Conservation (phyloP, 2,113 vertebrate species). For the Porphyrio hochstetteri region DNA sequence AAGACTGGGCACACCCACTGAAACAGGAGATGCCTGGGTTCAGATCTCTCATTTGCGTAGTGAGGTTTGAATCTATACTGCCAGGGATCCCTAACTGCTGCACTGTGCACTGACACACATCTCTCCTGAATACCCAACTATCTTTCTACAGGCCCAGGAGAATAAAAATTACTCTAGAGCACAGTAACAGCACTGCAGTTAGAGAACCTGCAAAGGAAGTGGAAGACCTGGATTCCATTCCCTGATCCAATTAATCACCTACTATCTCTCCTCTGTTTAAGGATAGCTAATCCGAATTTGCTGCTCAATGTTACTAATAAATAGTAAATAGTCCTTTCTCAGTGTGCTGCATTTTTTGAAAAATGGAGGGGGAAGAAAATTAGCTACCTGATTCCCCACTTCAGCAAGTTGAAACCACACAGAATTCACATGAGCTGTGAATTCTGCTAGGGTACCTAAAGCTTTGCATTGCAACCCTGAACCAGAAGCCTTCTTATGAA, state of each 20-base stretch:
- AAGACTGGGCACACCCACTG: not conserved
- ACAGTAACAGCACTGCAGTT: not conserved
- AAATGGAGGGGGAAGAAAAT: not conserved
- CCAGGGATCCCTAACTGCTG: not conserved
- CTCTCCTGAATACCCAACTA: not conserved
- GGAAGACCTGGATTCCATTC: not conserved
- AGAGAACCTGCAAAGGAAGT: not conserved
- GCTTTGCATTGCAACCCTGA: not conserved
- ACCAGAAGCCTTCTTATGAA: not conserved
- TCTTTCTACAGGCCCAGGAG: not conserved
- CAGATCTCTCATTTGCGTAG: not conserved
- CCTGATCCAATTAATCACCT: not conserved
- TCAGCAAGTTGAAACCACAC: not conserved
- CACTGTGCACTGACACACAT: not conserved
- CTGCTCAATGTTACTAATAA: not conserved
- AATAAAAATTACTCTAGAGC: not conserved
- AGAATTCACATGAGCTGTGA: not conserved
- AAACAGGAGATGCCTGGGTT: not conserved
- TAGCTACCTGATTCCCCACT: not conserved
- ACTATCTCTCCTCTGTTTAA: not conserved
- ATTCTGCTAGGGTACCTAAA: not conserved
- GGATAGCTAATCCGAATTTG: not conserved
- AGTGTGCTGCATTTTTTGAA: not conserved
- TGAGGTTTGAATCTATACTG: not conserved
- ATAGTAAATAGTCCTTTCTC: fast-evolving